phyloP scores from a whole-genome alignment of 2,888 invertebrate species.

The Eupithecia insigniata region DNA sequence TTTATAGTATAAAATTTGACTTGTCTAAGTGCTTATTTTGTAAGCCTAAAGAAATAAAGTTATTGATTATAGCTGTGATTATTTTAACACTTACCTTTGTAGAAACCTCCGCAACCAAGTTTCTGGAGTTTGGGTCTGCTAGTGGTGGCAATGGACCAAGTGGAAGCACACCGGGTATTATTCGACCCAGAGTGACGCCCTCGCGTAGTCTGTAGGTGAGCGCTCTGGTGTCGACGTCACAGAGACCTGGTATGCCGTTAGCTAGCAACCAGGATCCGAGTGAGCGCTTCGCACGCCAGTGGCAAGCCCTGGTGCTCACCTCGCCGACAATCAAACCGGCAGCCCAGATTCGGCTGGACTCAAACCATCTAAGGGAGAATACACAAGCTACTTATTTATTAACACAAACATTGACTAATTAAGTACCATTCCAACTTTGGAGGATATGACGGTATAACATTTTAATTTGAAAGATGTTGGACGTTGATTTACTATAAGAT shows the following conservation, averaged over 20 bases:
- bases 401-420: not conserved
- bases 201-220: slow-evolving; percentile 95
- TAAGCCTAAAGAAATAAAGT: too few species aligned
- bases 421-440: not conserved
- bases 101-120: slow-evolving; percentile 97
- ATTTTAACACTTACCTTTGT: slow-evolving; percentile 82
- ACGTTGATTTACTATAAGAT: not conserved
- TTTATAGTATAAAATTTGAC: too few species aligned
- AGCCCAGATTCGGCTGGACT: slow-evolving; percentile 96
- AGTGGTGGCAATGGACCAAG: slow-evolving; percentile 65
- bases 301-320: slow-evolving; percentile 92
- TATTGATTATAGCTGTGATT: too few species aligned
- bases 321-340: slow-evolving; percentile 96
- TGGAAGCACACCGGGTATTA: slow-evolving; percentile 84
- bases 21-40: too few species aligned
- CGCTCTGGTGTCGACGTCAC: slow-evolving; percentile 96
- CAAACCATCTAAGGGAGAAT: slow-evolving; percentile 90
- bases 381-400: not conserved
- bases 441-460: not conserved
- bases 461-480: not conserved
- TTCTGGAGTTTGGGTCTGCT: slow-evolving; percentile 92
- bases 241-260: slow-evolving; percentile 93
- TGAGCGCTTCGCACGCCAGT: slow-evolving; percentile 93
- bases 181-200: slow-evolving; percentile 91
- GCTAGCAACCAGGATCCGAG: slow-evolving; percentile 93